Percentiles rank a stretch among this genome's conserved stretches.
Evolutionary conservation across 2,888 invertebrate species (phyloP).

Genomic region (Parnassius mnemosyne): DNA sequence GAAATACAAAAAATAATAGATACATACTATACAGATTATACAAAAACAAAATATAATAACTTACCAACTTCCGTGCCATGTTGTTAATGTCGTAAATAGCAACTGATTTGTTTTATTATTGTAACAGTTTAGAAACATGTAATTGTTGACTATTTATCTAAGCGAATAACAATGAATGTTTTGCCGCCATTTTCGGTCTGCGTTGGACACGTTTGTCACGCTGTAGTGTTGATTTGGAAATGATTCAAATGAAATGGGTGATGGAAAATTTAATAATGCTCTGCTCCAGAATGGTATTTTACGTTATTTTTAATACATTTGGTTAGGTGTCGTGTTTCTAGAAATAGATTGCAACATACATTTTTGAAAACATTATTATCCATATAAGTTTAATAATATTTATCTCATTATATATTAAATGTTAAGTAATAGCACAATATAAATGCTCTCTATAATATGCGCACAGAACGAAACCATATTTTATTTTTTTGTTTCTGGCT

Average conservation of each 20-base stretch:
- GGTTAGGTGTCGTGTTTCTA: too few species aligned
- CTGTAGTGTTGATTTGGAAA: constrained; percentile 17
- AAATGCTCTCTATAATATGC: too few species aligned
- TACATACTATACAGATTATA: neutral
- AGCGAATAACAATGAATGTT: constrained; percentile 22
- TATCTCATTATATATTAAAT: too few species aligned
- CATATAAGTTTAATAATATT: too few species aligned
- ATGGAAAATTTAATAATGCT: neutral
- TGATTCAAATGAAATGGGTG: constrained; percentile 1
- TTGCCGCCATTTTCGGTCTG: constrained; percentile 19
- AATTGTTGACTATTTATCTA: constrained; percentile 26
- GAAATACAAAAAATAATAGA: neutral
- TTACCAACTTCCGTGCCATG: constrained; percentile 33
- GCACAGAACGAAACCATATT: too few species aligned
- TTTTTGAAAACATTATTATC: too few species aligned
- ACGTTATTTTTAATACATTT: too few species aligned
- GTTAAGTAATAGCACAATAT: too few species aligned
- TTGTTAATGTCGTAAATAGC: constrained; percentile 26
- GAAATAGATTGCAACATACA: too few species aligned
- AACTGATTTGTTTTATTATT: constrained; percentile 23
- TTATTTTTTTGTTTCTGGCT: too few species aligned
- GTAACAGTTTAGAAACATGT: constrained; percentile 18
- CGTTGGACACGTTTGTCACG: constrained; percentile 20
- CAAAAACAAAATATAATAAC: constrained; percentile 20
- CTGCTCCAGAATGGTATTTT: too few species aligned